Base-by-base conservation (phyloP, 2,113 vertebrate species). In the Forbesichthys papilliferus region DNA sequence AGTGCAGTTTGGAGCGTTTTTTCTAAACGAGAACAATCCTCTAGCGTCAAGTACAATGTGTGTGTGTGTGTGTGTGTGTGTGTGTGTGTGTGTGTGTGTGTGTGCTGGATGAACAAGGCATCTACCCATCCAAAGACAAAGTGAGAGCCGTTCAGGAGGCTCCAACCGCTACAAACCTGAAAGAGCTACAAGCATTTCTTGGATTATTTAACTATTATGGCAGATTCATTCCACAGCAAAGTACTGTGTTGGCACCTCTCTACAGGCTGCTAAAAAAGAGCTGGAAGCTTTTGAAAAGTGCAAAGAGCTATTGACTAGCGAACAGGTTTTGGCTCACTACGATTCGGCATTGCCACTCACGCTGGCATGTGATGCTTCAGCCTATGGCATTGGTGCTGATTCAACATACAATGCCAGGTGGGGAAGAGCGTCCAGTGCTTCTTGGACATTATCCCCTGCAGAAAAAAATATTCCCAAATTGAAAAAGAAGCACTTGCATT, bases 191-290 rank as follows among this genome's bases (percentile, higher is more conserved):
- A 14, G 61, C 54, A 14, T 79, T 74, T 20, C 8, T 74, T 11
- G 61, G 71, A 3, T 34, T 70, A 12, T 56, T 70, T 6, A 74
- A 71, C 55, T 66, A 71, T 34, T 77, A 71, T 62, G 65, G 58
- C 51, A 53, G 14, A 27, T 27, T 27, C 1, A 27, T 27, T 27
- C 27, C 27, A 27, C 27, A 27, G 27, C 27, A 27, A 3, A 75
- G 52, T 16, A 75, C 73, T 3, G 18, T 75, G 2, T n/a, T 64
- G 33, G n/a, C 52, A 16, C 59, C 47, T 2, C 61, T 69, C 14
- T 69, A 69, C 34, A 57, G 60, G 12, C 58, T 69, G 13, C 47
- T 64, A 13, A 64, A 18, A 11, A 3, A 6, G 68, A 71, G 18
- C n/a, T 62, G 42, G 53, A 13, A 18, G 51, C 53, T 33, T 67